phyloP scores from a whole-genome alignment of 2,888 invertebrate genomes.

The Pachymerium ferrugineum region DNA sequence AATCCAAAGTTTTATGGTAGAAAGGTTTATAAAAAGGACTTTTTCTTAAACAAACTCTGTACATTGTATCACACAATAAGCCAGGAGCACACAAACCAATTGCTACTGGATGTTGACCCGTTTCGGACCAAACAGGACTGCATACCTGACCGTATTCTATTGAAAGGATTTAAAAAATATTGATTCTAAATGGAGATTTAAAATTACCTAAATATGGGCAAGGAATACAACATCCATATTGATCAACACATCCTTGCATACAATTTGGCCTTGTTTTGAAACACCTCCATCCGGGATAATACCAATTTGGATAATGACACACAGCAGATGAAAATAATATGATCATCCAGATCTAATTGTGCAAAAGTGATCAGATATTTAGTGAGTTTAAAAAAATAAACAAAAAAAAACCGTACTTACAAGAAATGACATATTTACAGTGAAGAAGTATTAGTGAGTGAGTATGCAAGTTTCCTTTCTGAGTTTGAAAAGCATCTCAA shows the following conservation, averaged over 20 bases:
- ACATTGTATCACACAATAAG: background rate
- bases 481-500: background rate
- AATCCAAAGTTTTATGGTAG: background rate
- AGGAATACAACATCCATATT: background rate
- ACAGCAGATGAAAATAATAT: background rate
- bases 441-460: background rate
- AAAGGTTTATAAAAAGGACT: background rate
- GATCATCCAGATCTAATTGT: background rate
- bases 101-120: background rate
- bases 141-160: background rate
- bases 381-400: no score
- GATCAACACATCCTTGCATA: background rate
- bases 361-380: no score
- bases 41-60: background rate
- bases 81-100: constrained; percentile 20
- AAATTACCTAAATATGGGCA: background rate
- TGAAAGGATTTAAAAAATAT: background rate
- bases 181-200: background rate
- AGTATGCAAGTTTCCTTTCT: no score
- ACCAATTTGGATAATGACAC: background rate
- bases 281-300: background rate
- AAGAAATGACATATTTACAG: background rate
- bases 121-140: background rate
- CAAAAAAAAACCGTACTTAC: background rate
- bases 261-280: background rate